Evolutionary conservation across 2,113 vertebrate genomes (phyloP).

Genomic region (Aspiorhynchus laticeps): DNA sequence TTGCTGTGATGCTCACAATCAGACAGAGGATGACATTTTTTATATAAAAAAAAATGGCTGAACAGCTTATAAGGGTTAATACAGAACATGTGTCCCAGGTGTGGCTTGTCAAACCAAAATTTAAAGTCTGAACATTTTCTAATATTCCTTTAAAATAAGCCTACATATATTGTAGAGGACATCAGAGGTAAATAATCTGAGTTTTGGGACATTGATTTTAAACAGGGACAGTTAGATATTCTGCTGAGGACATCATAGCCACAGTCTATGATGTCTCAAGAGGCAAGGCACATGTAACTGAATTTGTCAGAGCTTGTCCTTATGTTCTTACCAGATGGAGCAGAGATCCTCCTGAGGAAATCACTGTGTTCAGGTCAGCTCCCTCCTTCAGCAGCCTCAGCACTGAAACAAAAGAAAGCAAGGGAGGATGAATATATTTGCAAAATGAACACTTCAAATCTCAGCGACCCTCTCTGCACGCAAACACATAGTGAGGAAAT

Average conservation of each 20-base stretch:
- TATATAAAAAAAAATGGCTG: background rate
- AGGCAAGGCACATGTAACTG: constrained; percentile 2
- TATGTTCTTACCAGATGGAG: constrained; percentile 89
- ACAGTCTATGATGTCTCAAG: constrained; percentile 18
- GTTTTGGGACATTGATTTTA: background rate
- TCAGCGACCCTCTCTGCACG: background rate
- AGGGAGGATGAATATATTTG: constrained; percentile 38
- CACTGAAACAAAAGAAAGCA: constrained; percentile 79
- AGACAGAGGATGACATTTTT: background rate
- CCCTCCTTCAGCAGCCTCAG: constrained; percentile 89
- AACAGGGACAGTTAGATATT: background rate
- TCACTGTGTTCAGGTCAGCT: constrained; percentile 76
- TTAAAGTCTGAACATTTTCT: background rate
- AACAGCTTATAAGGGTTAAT: background rate
- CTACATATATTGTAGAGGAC: background rate
- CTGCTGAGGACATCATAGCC: background rate
- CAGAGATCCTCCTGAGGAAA: constrained; percentile 88
- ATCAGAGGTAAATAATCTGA: background rate
- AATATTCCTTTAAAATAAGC: background rate
- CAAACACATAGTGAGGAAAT: background rate
- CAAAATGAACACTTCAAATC: background rate
- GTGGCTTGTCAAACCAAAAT: background rate
- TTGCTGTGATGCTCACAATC: background rate
- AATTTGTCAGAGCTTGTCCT: constrained; percentile 36
- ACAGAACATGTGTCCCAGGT: background rate